Conservation (phyloP, 2,797 vertebrate species). For the Enteromius fasciolatus region DNA sequence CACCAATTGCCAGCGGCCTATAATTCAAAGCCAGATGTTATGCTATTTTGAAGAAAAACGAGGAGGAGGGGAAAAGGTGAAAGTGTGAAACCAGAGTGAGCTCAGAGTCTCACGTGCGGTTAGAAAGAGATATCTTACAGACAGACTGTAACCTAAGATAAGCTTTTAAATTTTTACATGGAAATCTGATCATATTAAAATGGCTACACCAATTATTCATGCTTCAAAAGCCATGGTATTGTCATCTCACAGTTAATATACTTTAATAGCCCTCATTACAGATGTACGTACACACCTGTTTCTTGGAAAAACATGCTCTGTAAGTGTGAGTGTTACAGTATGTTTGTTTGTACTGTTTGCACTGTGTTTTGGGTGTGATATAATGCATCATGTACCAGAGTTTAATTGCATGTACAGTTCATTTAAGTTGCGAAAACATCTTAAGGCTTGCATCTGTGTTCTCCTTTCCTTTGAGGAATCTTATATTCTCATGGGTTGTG, state of each 20-base stretch:
- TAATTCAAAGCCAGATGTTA: neutral
- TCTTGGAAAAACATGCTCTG: neutral
- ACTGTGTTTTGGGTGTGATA: constrained; percentile 1
- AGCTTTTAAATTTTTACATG: constrained; percentile 43
- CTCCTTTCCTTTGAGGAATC: neutral
- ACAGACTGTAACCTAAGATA: constrained; percentile 45
- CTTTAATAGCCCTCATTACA: constrained; percentile 17
- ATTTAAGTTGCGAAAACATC: constrained; percentile 1
- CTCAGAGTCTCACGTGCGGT: constrained; percentile 24
- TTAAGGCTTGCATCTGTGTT: neutral
- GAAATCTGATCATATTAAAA: constrained; percentile 60
- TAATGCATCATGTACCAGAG: neutral
- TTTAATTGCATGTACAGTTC: neutral
- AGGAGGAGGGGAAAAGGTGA: constrained; percentile 21
- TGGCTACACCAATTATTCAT: neutral
- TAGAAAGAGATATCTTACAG: constrained; percentile 50
- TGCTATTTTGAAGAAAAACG: neutral
- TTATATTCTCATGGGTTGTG: neutral
- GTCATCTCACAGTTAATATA: constrained; percentile 15
- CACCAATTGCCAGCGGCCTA: neutral
- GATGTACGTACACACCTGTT: neutral
- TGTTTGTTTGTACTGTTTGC: neutral
- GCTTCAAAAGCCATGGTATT: constrained; percentile 13
- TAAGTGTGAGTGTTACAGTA: neutral
- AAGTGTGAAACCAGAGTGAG: constrained; percentile 34